Conservation (phyloP, 2,113 vertebrate species). For the Eurypyga helias region DNA sequence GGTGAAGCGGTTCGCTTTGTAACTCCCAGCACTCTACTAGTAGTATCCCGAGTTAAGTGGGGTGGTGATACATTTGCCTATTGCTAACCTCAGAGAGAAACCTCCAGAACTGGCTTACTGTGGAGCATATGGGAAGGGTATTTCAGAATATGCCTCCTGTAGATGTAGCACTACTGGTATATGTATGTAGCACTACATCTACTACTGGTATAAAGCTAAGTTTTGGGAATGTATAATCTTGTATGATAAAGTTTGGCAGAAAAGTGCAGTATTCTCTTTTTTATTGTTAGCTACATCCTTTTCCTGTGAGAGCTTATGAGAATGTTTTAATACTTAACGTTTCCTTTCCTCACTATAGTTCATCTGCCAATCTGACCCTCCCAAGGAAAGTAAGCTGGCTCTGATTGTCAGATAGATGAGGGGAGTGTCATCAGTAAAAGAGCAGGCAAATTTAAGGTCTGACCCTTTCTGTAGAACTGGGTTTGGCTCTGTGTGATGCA, state of each 20-base stretch:
- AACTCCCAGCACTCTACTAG: background rate
- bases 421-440: background rate
- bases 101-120: background rate
- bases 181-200: background rate
- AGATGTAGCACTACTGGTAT: background rate
- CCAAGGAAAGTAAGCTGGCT: constrained; percentile 30
- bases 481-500: background rate
- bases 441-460: background rate
- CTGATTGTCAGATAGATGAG: background rate
- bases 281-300: constrained; percentile 60
- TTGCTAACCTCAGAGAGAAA: background rate
- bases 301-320: constrained; percentile 50
- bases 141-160: background rate
- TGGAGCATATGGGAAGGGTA: background rate
- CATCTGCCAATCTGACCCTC: constrained; percentile 45
- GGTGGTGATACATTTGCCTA: background rate
- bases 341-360: constrained; percentile 33
- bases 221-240: background rate
- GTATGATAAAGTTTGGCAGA: background rate
- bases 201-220: background rate
- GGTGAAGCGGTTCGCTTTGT: background rate
- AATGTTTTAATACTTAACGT: constrained; percentile 55
- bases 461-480: background rate
- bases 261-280: background rate
- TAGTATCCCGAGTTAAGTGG: background rate